Base-by-base conservation (phyloP, 35 echinoderm and acorn worm genomes). In the Diadema setosum region DNA sequence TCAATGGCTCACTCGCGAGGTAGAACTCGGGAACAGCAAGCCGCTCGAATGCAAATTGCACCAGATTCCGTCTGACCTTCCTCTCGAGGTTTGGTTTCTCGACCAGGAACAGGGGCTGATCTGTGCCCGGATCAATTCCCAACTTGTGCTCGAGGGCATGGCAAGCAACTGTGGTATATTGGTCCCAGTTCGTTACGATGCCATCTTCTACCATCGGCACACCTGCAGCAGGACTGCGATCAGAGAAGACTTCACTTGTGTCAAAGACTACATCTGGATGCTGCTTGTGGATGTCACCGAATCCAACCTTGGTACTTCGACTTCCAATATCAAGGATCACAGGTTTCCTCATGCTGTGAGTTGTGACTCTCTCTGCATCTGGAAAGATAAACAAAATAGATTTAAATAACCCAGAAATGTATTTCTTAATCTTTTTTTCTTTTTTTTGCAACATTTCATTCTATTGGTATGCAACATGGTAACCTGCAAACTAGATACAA, bases 281-380 rank as follows among this genome's bases (percentile, higher is more conserved):
- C 17, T 40, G 39, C 25, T 83, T 83, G 26, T 24, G 15, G 15
- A 87, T 81, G 16, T 75, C 60, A 75, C 42, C 25, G 25, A 87
- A 46, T 15, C 85, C 85, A 45, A 73, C 40, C 36, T 87, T 87
- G 24, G 35, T 43, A 2, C 24, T 42, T 45, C 42, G 39, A 32
- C 33, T 45, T 41, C 85, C 85, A 40, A 37, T 24, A 34, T 87
- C 85, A 4, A 87, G 65, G 32, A 87, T 48, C 4, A 87, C 85
- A 23, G 65, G 82, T 29, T 52, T 52, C 48, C n/a, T 52, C 48
- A 52, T 52, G 48, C 48, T n/a, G 9, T 52, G 9, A n/a, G 9
- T 11, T 9, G 48, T 11, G n/a, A 52, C 9, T 52, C 9, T 52
- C 9, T n/a, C 9, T 11, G 48, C 48, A 52, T 52, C 48, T 52